Base-by-base conservation (phyloP, 1,140 invertebrate genomes). In the Neomicropteryx cornuta region DNA sequence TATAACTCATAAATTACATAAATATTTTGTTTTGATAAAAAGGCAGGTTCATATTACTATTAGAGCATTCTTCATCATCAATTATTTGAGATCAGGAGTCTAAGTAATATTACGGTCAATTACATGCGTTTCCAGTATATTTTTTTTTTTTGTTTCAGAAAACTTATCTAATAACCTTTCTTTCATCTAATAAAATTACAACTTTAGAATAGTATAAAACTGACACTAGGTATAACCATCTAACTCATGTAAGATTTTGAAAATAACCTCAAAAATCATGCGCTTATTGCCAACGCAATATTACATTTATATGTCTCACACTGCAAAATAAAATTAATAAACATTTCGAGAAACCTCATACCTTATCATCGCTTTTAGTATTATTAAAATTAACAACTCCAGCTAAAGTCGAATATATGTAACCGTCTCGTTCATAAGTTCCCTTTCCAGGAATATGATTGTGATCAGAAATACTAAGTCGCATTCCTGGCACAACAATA, bases 371-470 rank as follows among this genome's bases (percentile, higher is more conserved):
- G 34, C 72, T 66, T 4, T 71, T 54, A 35, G 82, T 63, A 38
- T 67, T 55, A 13, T 52, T 47, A 30, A 51, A 55, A 53, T 76
- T 71, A 1, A 91, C 73, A 38, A 77, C 58, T 13, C 89, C 90
- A 23, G 81, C 80, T 42, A 92, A 64, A 49, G 77, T 80, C 1
- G 88, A 77, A 60, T 87, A 88, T 49, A 94, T 84, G 47, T 89
- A 92, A 18, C 87, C 87, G 56, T 79, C 73, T 40, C 81, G 69
- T 54, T 81, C 79, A 53, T 89, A 90, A 1, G 88, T 91, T 22
- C 90, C 90, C 37, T 74, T 62, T 3, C 85, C 86, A 13, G 77
- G 55, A 11, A 80, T 57, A 51, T 79, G 71, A 30, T 72, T 65
- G 47, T 83, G 75, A 51, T 81, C 76, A 1, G 70, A 56, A 35